Conservation (phyloP, 2,888 invertebrate genomes). For the Melipona bicolor region DNA sequence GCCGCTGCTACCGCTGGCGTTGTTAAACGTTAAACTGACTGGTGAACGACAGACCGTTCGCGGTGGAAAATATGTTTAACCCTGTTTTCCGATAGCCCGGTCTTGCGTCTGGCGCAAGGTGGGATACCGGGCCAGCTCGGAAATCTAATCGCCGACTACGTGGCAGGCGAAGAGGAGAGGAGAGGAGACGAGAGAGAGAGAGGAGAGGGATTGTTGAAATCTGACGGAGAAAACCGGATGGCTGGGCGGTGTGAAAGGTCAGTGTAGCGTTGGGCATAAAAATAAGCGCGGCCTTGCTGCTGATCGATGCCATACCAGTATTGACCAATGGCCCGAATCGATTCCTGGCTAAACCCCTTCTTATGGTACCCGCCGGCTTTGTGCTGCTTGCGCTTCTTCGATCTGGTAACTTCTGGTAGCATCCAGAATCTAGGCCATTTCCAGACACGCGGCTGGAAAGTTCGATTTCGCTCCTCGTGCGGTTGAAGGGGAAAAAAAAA, state of each 20-base stretch:
- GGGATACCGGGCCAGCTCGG: background rate
- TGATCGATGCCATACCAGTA: constrained; percentile 41
- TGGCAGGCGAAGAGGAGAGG: too few relatives aligned
- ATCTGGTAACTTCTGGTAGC: background rate
- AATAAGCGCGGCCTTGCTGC: constrained; percentile 41
- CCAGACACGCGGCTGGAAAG: too few relatives aligned
- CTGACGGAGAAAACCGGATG: constrained; percentile 25
- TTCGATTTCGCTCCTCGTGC: too few relatives aligned
- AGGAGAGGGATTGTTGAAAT: background rate
- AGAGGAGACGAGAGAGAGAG: too few relatives aligned
- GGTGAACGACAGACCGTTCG: constrained; percentile 51
- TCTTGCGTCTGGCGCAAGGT: background rate
- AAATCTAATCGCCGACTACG: constrained; percentile 30
- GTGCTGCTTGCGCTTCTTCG: background rate
- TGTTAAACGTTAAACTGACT: constrained; percentile 45
- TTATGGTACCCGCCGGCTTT: background rate
- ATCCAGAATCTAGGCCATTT: constrained; percentile 1
- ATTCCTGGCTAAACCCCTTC: background rate
- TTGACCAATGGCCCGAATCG: constrained; percentile 32
- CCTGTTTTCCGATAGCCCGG: constrained; percentile 20
- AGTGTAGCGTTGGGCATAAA: constrained; percentile 27
- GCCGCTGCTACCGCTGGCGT: too few relatives aligned
- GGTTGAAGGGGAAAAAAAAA: too few relatives aligned
- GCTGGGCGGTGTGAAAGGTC: constrained; percentile 29
- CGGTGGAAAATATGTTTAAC: constrained; percentile 47